Percentiles rank a stretch among this genome's conserved stretches.
Conservation (phyloP, 2,888 invertebrate species). For the Oligia strigilis region DNA sequence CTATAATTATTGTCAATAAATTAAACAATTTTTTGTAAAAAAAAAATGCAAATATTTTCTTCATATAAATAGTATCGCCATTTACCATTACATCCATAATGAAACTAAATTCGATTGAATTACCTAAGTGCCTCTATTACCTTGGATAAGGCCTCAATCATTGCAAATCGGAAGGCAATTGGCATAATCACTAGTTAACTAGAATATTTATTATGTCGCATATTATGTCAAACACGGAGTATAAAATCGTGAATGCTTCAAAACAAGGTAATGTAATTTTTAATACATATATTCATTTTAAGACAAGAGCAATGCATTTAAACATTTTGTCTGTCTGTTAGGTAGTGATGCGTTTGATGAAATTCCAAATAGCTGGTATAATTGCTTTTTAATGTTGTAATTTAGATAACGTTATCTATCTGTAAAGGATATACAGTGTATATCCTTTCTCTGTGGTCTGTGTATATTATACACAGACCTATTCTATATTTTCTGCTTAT, state of each 20-base stretch:
- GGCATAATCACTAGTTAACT: slow-evolving; percentile 18
- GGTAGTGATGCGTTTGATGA: neutral
- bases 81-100: slow-evolving; percentile 6
- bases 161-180: slow-evolving; percentile 38
- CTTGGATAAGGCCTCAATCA: slow-evolving; percentile 36
- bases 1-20: slow-evolving; percentile 25
- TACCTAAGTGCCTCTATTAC: slow-evolving; percentile 24
- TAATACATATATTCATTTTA: neutral
- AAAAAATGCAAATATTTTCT: slow-evolving; percentile 5
- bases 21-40: too few species aligned
- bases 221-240: neutral
- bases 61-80: neutral
- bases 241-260: neutral
- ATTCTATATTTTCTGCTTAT: slow-evolving; percentile 2
- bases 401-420: neutral
- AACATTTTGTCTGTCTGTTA: neutral
- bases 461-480: neutral
- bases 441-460: too few species aligned
- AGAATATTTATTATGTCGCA: slow-evolving; percentile 15
- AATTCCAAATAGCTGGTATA: neutral
- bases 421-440: neutral
- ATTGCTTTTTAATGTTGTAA: slow-evolving; percentile 13
- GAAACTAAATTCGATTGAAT: slow-evolving; percentile 24
- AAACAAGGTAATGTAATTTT: slow-evolving; percentile 1
- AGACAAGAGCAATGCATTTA: neutral